phyloP scores from a whole-genome alignment of 2,113 vertebrate genomes.

The Casuarius casuarius region DNA sequence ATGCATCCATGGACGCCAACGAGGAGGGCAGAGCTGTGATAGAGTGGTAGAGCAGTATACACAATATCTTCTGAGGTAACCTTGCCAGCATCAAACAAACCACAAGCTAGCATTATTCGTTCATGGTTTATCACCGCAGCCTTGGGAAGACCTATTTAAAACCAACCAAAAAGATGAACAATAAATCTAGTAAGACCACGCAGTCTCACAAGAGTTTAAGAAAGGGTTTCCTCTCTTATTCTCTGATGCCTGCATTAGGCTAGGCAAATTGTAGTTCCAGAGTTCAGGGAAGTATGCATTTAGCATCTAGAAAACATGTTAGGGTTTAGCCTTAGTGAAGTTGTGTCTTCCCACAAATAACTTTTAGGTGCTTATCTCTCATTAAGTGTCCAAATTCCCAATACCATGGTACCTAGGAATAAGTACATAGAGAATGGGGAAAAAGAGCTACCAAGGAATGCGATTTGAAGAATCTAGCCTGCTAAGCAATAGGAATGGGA shows the following conservation, averaged over 20 bases:
- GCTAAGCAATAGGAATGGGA: background rate
- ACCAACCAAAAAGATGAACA: background rate
- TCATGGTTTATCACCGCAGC: conserved; percentile 83
- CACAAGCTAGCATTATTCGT: conserved; percentile 71
- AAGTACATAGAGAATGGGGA: background rate
- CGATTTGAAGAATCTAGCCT: background rate
- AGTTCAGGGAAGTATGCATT: background rate
- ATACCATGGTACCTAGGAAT: background rate
- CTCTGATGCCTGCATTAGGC: too few species aligned
- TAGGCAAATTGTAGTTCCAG: background rate
- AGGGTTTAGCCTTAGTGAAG: background rate
- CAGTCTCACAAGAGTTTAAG: background rate
- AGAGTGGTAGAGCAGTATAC: conserved; percentile 84
- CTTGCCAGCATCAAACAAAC: conserved; percentile 39
- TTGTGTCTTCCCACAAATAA: background rate
- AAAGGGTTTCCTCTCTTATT: background rate
- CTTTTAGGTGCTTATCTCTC: background rate
- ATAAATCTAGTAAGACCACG: background rate
- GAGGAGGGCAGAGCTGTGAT: conserved; percentile 86
- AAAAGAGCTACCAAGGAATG: background rate
- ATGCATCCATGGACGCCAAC: conserved; percentile 83
- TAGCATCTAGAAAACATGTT: background rate
- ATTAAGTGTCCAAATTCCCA: background rate
- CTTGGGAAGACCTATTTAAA: conserved; percentile 85
- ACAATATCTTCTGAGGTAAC: conserved; percentile 76